Percentiles rank a stretch among this genome's conserved stretches.
Evolutionary conservation across 1,140 invertebrate species (phyloP).

Genomic region (Drosophila equinoxialis): DNA sequence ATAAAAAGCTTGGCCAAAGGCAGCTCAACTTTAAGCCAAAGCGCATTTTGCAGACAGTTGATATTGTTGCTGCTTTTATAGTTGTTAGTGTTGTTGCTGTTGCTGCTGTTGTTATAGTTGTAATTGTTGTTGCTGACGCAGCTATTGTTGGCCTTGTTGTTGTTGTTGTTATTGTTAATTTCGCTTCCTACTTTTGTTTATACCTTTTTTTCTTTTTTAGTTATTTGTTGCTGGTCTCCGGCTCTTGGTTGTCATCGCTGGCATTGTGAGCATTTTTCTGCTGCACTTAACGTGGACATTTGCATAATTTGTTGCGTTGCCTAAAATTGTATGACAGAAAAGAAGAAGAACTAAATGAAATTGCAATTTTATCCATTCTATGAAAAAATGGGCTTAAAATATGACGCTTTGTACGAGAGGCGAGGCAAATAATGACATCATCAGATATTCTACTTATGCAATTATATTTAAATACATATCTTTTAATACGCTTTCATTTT

Average conservation of each 20-base stretch:
- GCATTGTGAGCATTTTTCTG: slow-evolving; percentile 57
- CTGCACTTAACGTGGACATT: slow-evolving; percentile 61
- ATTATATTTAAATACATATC: neutral
- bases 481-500: neutral
- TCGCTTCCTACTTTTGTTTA: slow-evolving; percentile 18
- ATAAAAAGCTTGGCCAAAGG: slow-evolving; percentile 65
- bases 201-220: slow-evolving; percentile 26
- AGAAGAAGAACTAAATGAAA: neutral
- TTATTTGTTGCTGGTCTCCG: slow-evolving; percentile 30
- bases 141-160: slow-evolving; percentile 14
- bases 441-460: slow-evolving; percentile 5
- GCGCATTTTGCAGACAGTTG: slow-evolving; percentile 69
- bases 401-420: too few species aligned
- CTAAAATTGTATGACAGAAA: slow-evolving; percentile 18
- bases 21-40: slow-evolving; percentile 63
- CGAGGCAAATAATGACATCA: neutral
- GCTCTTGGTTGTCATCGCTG: slow-evolving; percentile 41
- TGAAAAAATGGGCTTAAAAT: neutral
- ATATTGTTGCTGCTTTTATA: slow-evolving; percentile 12
- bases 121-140: slow-evolving; percentile 22
- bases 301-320: slow-evolving; percentile 58
- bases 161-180: slow-evolving; percentile 40
- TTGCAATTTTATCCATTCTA: slow-evolving; percentile 3
- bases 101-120: slow-evolving; percentile 30
- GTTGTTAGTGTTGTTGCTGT: slow-evolving; percentile 15